Evolutionary conservation across 2,888 invertebrate genomes (phyloP).

Genomic region (Lathronympha strigana): DNA sequence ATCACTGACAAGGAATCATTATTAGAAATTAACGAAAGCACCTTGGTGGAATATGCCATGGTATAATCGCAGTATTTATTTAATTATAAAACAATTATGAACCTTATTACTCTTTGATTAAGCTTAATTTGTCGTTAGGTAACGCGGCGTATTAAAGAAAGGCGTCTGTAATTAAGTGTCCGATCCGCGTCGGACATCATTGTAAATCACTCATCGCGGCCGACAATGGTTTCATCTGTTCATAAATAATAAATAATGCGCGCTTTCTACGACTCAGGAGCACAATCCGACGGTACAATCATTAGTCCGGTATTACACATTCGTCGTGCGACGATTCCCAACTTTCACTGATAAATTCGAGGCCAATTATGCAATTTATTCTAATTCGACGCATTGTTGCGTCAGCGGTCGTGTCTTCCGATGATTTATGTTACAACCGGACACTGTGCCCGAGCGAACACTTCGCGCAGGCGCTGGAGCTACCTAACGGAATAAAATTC

Average conservation of each 20-base stretch:
- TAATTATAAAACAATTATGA: constrained; percentile 36
- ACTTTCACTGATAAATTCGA: constrained; percentile 78
- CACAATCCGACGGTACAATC: constrained; percentile 65
- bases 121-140: constrained; percentile 40
- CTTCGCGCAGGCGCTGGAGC: constrained; percentile 44
- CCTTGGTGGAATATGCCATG: constrained; percentile 34
- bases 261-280: constrained; percentile 68
- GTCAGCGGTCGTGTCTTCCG: constrained; percentile 51
- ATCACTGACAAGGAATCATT: constrained; percentile 48
- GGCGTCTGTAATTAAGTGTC: constrained; percentile 51
- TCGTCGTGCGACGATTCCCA: constrained; percentile 69
- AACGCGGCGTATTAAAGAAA: constrained; percentile 43
- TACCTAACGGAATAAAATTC: constrained; percentile 69
- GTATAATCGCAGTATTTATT: constrained; percentile 39
- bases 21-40: constrained; percentile 43
- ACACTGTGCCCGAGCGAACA: constrained; percentile 41
- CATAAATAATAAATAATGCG: constrained; percentile 69
- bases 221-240: constrained; percentile 69
- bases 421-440: constrained; percentile 51
- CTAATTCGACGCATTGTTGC: constrained; percentile 51
- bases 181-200: constrained; percentile 52
- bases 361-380: constrained; percentile 73
- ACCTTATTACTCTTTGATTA: constrained; percentile 45
- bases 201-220: constrained; percentile 67
- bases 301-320: constrained; percentile 68